phyloP scores from a whole-genome alignment of 2,113 vertebrate genomes.

The Alexandromys fortis region DNA sequence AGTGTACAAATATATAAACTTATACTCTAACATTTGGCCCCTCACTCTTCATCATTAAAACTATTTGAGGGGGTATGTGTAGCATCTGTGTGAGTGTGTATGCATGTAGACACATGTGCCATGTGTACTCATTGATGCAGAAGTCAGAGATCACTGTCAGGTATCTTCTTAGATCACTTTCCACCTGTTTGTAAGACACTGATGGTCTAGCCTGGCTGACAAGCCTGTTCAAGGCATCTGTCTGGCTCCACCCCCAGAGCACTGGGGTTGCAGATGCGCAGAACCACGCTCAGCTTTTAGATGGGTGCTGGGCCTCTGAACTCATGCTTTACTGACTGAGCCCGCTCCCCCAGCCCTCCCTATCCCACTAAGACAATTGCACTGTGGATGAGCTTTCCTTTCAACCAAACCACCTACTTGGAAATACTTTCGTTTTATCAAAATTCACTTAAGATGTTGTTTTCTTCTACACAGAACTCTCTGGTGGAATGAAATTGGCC shows the following conservation, averaged over 20 bases:
- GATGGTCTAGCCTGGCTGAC: background rate
- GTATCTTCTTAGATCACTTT: background rate
- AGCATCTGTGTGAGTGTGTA: too few species aligned
- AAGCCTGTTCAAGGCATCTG: too few species aligned
- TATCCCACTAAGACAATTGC: background rate
- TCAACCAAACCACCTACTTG: background rate
- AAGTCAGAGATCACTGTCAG: too few species aligned
- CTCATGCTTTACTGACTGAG: background rate
- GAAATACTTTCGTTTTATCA: conserved; percentile 36
- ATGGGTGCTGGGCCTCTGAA: background rate
- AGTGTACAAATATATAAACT: too few species aligned
- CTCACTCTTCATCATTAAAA: too few species aligned
- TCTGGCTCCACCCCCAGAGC: background rate
- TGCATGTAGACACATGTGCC: too few species aligned
- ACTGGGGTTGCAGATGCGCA: background rate
- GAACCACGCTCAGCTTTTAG: background rate
- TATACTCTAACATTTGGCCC: too few species aligned
- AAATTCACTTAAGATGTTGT: background rate
- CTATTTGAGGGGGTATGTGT: too few species aligned
- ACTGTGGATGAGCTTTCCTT: background rate
- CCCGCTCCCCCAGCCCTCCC: background rate
- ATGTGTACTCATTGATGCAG: too few species aligned
- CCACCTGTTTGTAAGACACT: background rate
- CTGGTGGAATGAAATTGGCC: background rate
- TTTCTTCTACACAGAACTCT: background rate